These are phyloP conservation scores for Lophotis ruficrista DNA, from an alignment of 2,113 vertebrate species.

Conservation along the genomic window DNA sequence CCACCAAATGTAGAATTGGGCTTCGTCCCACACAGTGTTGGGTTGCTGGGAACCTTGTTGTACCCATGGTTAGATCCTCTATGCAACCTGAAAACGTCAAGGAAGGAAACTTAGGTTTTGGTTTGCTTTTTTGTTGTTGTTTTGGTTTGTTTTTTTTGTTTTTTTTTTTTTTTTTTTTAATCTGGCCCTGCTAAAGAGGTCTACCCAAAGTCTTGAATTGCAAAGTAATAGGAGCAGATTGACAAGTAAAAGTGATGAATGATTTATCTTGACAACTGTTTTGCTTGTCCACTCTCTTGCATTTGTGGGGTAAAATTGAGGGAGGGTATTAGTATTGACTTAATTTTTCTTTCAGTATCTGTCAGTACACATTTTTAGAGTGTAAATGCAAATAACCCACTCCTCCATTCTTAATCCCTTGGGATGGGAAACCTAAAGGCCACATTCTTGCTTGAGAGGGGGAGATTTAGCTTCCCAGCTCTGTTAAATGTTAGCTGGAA, in stretches of 20 bases:
- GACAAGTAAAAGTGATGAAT: background rate
- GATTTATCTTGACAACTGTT: background rate
- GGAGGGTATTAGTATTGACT: background rate
- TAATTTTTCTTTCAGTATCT: background rate
- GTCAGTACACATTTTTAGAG: background rate
- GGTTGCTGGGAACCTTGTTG: background rate
- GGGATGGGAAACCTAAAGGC: conserved; percentile 16
- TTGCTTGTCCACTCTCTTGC: background rate
- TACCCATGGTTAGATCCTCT: background rate
- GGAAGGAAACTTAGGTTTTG: background rate
- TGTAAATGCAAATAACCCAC: conserved; percentile 17
- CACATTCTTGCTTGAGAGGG: background rate
- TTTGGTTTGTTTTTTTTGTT: too few relatives aligned
- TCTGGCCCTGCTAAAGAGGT: background rate
- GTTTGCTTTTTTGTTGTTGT: too few relatives aligned
- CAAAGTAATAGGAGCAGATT: background rate
- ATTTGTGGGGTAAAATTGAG: background rate
- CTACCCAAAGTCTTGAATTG: background rate
- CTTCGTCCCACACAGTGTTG: background rate
- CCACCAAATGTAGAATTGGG: too few relatives aligned
- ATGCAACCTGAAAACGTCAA: background rate
- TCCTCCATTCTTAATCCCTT: background rate
- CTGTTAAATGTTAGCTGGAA: background rate
- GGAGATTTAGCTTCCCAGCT: conserved; percentile 3
- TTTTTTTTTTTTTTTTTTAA: background rate